Evolutionary conservation across 1,140 invertebrate species (phyloP).

Genomic region (Zaprionus lachaisei): DNA sequence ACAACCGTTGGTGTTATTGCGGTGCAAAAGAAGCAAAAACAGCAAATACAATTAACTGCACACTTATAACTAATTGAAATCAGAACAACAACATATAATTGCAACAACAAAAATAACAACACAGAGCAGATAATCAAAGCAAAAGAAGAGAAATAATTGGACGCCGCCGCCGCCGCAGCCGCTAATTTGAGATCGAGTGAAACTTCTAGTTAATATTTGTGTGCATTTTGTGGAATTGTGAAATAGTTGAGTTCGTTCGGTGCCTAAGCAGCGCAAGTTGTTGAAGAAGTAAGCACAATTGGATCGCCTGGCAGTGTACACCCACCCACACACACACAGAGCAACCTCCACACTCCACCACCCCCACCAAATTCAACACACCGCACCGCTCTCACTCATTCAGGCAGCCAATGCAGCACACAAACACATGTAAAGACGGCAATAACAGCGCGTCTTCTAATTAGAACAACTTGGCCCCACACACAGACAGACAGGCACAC

Average conservation of each 20-base stretch:
- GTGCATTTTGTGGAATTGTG: slow-evolving; percentile 47
- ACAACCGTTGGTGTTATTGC: slow-evolving; percentile 33
- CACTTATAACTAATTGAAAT: background rate
- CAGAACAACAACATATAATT: slow-evolving; percentile 5
- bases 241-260: slow-evolving; percentile 42
- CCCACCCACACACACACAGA: slow-evolving; percentile 28
- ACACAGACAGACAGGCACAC: background rate
- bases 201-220: slow-evolving; percentile 41
- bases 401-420: background rate
- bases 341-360: background rate
- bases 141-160: background rate
- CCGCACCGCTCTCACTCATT: slow-evolving; percentile 1
- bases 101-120: slow-evolving; percentile 3
- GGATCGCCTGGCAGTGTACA: slow-evolving; percentile 9
- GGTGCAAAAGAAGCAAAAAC: slow-evolving; percentile 11
- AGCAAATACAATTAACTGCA: slow-evolving; percentile 1
- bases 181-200: slow-evolving; percentile 35
- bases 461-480: slow-evolving; percentile 38
- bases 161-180: background rate
- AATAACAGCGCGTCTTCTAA: slow-evolving; percentile 41
- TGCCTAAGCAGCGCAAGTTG: slow-evolving; percentile 11
- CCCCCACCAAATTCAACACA: slow-evolving; percentile 7
- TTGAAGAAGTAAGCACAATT: slow-evolving; percentile 62
- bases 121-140: slow-evolving; percentile 14
- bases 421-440: slow-evolving; percentile 28